A percentile compares a stretch with the other conserved stretches of the same genome.
These are phyloP conservation scores for Meteorus cinctellus DNA, from an alignment of 2,888 invertebrate species.

Conservation along the genomic window DNA sequence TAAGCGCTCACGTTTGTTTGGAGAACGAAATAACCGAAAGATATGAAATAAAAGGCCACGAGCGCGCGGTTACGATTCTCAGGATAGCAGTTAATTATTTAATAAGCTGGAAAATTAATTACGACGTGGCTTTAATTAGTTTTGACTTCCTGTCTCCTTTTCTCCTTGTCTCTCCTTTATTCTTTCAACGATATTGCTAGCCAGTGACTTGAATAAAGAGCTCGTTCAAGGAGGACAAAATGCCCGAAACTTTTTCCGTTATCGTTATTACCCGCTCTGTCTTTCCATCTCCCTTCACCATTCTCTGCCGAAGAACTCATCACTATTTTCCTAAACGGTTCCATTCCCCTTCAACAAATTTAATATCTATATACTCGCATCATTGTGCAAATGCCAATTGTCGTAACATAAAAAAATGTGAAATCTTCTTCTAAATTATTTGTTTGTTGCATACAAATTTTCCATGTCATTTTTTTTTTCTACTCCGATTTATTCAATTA, in stretches of 20 bases:
- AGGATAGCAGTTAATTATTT: conserved; percentile 68
- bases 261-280: conserved; percentile 18
- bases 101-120: conserved; percentile 70
- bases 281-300: not conserved
- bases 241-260: conserved; percentile 37
- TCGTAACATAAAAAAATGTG: conserved; percentile 16
- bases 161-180: conserved; percentile 32
- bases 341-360: conserved; percentile 15
- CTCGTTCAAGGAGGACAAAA: conserved; percentile 46
- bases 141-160: conserved; percentile 34
- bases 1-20: not conserved
- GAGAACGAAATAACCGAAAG: not conserved
- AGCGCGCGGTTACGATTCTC: conserved; percentile 40
- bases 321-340: conserved; percentile 10
- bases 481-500: not conserved
- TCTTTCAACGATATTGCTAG: conserved; percentile 8
- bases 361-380: not conserved
- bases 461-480: not conserved
- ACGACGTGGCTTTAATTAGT: conserved; percentile 62
- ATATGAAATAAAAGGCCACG: not conserved
- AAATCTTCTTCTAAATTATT: not conserved
- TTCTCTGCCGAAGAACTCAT: conserved; percentile 15
- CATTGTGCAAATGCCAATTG: conserved; percentile 31
- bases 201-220: conserved; percentile 31
- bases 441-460: not conserved